Conservation (phyloP, 1,140 invertebrate species). For the Temnothorax curvispinosus region DNA sequence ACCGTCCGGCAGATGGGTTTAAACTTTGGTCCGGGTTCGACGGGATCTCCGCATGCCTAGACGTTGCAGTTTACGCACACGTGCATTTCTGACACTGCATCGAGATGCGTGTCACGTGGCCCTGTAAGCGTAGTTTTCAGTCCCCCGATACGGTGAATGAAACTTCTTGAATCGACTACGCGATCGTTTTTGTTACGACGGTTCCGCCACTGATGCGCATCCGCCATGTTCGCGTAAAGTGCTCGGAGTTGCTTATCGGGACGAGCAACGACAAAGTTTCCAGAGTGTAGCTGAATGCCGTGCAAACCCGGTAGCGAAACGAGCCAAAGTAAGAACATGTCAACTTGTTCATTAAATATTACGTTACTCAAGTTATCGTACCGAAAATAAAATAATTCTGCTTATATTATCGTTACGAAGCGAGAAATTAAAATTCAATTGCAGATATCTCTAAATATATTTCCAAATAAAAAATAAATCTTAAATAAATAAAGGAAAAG, state of each 20-base stretch:
- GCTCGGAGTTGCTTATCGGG: constrained; percentile 19
- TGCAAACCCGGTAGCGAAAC: not conserved
- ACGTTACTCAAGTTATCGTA: not conserved
- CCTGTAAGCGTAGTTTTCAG: not conserved
- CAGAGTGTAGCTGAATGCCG: not conserved
- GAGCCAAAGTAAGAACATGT: constrained; percentile 13
- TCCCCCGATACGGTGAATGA: constrained; percentile 36
- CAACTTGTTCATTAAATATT: not conserved
- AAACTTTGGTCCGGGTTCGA: constrained; percentile 70
- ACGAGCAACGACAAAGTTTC: constrained; percentile 31
- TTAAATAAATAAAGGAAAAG: not conserved
- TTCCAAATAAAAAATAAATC: not conserved
- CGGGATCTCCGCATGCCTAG: constrained; percentile 50
- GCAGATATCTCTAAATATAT: not conserved
- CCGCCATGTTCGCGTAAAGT: constrained; percentile 47
- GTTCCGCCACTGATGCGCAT: not conserved
- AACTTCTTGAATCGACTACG: constrained; percentile 53
- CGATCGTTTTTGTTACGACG: not conserved
- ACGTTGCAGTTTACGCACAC: constrained; percentile 1
- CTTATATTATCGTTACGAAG: not conserved
- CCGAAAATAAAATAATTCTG: not conserved
- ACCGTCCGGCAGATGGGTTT: constrained; percentile 76
- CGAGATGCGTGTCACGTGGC: constrained; percentile 63
- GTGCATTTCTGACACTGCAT: constrained; percentile 56
- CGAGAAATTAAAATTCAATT: not conserved